These are phyloP conservation scores for Caradrina kadenii DNA, from an alignment of 2,888 invertebrate genomes.

Conservation along the genomic window DNA sequence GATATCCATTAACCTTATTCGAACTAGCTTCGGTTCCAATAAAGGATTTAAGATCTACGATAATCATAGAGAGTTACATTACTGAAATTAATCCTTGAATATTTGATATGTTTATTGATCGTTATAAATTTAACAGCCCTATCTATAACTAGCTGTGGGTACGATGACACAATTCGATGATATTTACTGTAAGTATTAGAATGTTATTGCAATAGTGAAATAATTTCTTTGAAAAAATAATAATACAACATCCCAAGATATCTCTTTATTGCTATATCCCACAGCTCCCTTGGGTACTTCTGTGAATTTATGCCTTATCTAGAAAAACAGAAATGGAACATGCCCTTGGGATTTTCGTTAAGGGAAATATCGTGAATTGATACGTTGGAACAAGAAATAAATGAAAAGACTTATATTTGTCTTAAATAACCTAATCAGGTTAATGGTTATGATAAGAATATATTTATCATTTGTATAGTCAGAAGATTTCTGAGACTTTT, in stretches of 20 bases:
- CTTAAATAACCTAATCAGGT: slow-evolving; percentile 11
- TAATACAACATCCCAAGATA: slow-evolving; percentile 17
- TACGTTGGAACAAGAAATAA: slow-evolving; percentile 34
- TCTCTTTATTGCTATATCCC: slow-evolving; percentile 43
- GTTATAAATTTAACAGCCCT: slow-evolving; percentile 20
- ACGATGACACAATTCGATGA: not conserved
- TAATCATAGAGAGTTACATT: slow-evolving; percentile 10
- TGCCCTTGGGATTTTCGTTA: slow-evolving; percentile 20
- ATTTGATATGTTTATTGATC: slow-evolving; percentile 15
- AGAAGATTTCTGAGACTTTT: not conserved
- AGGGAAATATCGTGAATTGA: slow-evolving; percentile 45
- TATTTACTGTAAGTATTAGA: slow-evolving; percentile 3
- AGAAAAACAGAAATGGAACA: slow-evolving; percentile 39
- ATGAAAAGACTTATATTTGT: slow-evolving; percentile 24
- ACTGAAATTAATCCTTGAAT: slow-evolving; percentile 31
- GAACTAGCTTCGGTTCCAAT: slow-evolving; percentile 6
- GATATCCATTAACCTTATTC: slow-evolving; percentile 11
- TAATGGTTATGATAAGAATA: not conserved
- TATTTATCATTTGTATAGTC: not conserved
- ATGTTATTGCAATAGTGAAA: slow-evolving; percentile 2
- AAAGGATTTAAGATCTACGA: slow-evolving; percentile 8
- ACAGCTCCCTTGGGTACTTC: slow-evolving; percentile 25
- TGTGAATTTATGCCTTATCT: slow-evolving; percentile 40
- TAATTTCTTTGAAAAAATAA: slow-evolving; percentile 17
- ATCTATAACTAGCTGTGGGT: not conserved